Base-by-base conservation (phyloP, 2,797 vertebrate species). In the Xenops minutus region DNA sequence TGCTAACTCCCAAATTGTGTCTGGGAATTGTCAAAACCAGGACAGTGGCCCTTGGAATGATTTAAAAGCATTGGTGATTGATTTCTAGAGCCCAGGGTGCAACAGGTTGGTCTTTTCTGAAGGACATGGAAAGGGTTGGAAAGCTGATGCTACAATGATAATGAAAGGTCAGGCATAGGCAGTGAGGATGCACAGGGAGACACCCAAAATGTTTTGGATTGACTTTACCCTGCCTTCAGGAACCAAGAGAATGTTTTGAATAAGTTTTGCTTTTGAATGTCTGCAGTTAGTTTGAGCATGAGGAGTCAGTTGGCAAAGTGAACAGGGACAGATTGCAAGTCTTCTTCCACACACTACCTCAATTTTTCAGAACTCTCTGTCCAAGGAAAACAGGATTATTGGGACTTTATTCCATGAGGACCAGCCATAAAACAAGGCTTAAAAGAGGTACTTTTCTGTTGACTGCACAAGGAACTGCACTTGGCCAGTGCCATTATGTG, bases 21-120 rank as follows among this genome's bases (percentile, higher is more conserved):
- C 52, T 59, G 69, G 41, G 48, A 78, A 24, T 54, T 37, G 29
- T 51, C 8, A 21, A 41, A 77, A 59, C 13, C 41, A 58, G 36
- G 15, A 16, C 14, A 62, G 29, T 39, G 39, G 21, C 9, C 0
- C 0, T 37, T 7, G 46, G 32, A 55, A 18, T 41, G 26, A 43
- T 79, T 41, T 54, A 43, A 9, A 36, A 64, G 26, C 11, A 11
- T 0, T 30, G 32, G 23, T 39, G 14, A 7, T 37, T 54, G 43
- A 51, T 82, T 79, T 76, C 48, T 8, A n/a, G 39, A 3, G 1
- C 12, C 17, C 10, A 23, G 12, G 8, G 6, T 36, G 24, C 30
- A 64, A 23, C 21, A 67, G 39, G 5, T 12, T 78, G 32, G 21
- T 27, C 27, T 52, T 41, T 41, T 54, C 43, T 48, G 51, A 30